Conservation (phyloP, 1,140 invertebrate genomes). For the Drosophila obscura region DNA sequence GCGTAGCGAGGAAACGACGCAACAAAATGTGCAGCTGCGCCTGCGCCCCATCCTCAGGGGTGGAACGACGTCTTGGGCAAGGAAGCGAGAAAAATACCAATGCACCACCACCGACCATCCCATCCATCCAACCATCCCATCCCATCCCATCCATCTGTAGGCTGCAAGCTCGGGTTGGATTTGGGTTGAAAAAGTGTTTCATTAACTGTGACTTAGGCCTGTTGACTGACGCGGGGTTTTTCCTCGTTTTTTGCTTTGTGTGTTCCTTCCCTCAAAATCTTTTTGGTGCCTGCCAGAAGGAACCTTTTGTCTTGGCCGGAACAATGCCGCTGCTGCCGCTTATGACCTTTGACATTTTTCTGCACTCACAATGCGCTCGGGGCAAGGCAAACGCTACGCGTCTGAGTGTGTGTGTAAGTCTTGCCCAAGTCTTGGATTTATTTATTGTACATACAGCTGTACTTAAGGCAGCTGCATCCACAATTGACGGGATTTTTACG, state of each 20-base stretch:
- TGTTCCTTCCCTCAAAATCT: conserved; percentile 33
- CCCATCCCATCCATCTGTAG: conserved; percentile 17
- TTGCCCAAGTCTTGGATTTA: conserved; percentile 46
- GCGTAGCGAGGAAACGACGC: conserved; percentile 45
- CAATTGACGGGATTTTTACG: conserved; percentile 49
- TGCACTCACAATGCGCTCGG: conserved; percentile 55
- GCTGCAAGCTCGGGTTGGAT: conserved; percentile 33
- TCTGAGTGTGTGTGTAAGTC: conserved; percentile 18
- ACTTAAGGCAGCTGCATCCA: conserved; percentile 58
- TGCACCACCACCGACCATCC: conserved; percentile 36
- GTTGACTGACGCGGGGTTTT: conserved; percentile 40
- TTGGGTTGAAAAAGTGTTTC: conserved; percentile 10
- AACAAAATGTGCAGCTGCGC: conserved; percentile 52
- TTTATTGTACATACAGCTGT: conserved; percentile 49
- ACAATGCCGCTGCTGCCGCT: conserved; percentile 48
- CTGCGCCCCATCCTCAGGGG: conserved; percentile 70
- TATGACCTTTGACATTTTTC: conserved; percentile 77
- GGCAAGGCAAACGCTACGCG: conserved; percentile 32
- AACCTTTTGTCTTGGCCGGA: conserved; percentile 48
- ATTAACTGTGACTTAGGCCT: conserved; percentile 56
- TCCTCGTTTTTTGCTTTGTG: conserved; percentile 25
- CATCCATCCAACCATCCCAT: background rate
- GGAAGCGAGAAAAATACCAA: conserved; percentile 34
- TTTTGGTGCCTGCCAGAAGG: conserved; percentile 26
- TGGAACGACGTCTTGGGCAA: conserved; percentile 31